These are phyloP conservation scores for Telmatherina bonti DNA, from an alignment of 2,797 vertebrate genomes.

Conservation along the genomic window DNA sequence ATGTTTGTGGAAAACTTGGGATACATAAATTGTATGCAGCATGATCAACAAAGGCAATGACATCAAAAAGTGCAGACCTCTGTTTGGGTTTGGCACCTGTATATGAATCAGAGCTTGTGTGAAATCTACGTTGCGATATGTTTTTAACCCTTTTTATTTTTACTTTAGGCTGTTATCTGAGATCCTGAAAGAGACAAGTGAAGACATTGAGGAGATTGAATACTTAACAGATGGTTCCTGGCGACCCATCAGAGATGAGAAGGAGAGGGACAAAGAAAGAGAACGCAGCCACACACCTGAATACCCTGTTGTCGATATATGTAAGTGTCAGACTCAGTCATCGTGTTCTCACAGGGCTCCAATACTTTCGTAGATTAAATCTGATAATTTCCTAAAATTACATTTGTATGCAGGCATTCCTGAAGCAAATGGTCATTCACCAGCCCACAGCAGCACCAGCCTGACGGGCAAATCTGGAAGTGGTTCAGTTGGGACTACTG, in stretches of 20 bases:
- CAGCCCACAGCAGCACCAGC: conserved; percentile 85
- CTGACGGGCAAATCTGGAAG: conserved; percentile 86
- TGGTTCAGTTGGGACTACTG: conserved; percentile 65
- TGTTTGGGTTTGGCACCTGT: neutral
- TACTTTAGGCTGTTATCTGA: conserved; percentile 88
- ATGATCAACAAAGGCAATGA: neutral
- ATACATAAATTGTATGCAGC: neutral
- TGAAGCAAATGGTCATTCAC: conserved; percentile 89
- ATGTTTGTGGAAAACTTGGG: neutral
- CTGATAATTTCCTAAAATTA: neutral
- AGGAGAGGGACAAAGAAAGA: conserved; percentile 89
- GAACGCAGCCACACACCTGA: conserved; percentile 92
- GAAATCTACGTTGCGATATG: neutral
- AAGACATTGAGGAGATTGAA: conserved; percentile 96
- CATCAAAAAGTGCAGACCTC: neutral
- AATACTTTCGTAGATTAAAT: neutral
- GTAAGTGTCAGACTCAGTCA: conserved; percentile 74
- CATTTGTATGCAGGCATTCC: conserved; percentile 84
- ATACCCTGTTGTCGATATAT: conserved; percentile 92
- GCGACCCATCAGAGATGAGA: conserved; percentile 94
- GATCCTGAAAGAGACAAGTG: conserved; percentile 92
- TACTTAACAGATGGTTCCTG: conserved; percentile 97
- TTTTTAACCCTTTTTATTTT: conserved; percentile 21
- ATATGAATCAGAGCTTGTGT: neutral
- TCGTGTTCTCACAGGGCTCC: neutral